Conservation (phyloP, 2,113 vertebrate genomes). For the Chionis minor region DNA sequence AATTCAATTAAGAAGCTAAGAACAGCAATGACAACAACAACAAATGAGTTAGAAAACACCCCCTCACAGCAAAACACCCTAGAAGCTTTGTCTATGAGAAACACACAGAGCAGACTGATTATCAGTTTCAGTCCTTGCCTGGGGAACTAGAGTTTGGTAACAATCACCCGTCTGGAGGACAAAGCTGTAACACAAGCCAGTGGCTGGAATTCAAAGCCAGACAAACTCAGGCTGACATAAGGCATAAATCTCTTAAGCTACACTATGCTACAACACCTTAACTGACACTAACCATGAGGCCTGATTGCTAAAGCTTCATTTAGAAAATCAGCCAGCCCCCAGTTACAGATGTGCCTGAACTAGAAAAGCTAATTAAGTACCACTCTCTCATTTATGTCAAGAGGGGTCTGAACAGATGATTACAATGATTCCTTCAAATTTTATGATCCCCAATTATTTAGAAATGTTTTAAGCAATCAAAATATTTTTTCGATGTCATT, state of each 20-base stretch:
- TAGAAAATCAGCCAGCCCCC: not conserved
- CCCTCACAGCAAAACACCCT: not conserved
- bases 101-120: not conserved
- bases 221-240: not conserved
- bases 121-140: not conserved
- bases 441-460: not conserved
- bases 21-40: not conserved
- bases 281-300: not conserved
- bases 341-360: not conserved
- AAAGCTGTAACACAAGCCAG: not conserved
- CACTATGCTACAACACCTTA: not conserved
- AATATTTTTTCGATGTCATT: not conserved
- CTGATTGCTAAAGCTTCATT: not conserved
- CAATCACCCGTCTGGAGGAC: not conserved
- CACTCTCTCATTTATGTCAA: not conserved
- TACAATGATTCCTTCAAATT: not conserved
- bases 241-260: not conserved
- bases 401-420: not conserved
- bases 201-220: not conserved
- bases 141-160: not conserved
- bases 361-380: not conserved
- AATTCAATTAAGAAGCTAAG: not conserved
- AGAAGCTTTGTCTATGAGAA: not conserved
- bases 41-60: not conserved
- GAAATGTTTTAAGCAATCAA: not conserved